phyloP scores from a whole-genome alignment of 2,113 vertebrate species.

The Osmerus mordax region DNA sequence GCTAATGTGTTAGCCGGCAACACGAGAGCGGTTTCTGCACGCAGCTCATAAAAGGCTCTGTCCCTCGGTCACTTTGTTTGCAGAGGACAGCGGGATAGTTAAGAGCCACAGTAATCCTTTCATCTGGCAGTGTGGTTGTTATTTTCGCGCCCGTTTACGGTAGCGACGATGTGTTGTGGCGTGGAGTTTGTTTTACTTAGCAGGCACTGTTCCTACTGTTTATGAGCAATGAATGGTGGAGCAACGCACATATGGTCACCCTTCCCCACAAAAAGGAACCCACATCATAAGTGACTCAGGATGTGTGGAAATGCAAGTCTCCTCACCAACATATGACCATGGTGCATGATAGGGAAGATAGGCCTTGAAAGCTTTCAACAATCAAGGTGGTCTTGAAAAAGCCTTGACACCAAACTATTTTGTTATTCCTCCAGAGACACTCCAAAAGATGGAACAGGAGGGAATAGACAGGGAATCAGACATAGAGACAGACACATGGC shows the following conservation, averaged over 20 bases:
- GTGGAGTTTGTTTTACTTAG: slow-evolving; percentile 64
- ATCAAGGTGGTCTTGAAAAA: slow-evolving; percentile 28
- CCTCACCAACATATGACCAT: slow-evolving; percentile 53
- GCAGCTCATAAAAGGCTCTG: slow-evolving; percentile 44
- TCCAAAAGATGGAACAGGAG: slow-evolving; percentile 7
- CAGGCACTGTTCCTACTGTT: slow-evolving; percentile 53
- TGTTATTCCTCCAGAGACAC: slow-evolving; percentile 11
- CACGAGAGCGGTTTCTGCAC: slow-evolving; percentile 18
- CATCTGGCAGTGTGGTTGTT: slow-evolving; percentile 55
- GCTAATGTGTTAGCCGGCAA: slow-evolving; percentile 32
- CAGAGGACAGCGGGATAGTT: slow-evolving; percentile 22
- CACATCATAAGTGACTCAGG: slow-evolving; percentile 63
- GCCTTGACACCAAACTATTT: not conserved
- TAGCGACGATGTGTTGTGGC: slow-evolving; percentile 59
- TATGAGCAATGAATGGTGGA: slow-evolving; percentile 54
- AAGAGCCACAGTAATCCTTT: slow-evolving; percentile 40
- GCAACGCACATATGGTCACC: slow-evolving; percentile 49
- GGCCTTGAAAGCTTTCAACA: slow-evolving; percentile 10
- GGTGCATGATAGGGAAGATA: slow-evolving; percentile 41
- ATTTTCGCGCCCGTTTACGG: slow-evolving; percentile 52
- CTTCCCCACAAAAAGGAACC: slow-evolving; percentile 60
- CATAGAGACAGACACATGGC: slow-evolving; percentile 31
- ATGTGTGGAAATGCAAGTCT: slow-evolving; percentile 45
- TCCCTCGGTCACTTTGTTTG: not conserved
- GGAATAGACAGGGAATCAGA: slow-evolving; percentile 6